Conservation (phyloP, 2,797 vertebrate genomes). For the Fistularia commersonii region DNA sequence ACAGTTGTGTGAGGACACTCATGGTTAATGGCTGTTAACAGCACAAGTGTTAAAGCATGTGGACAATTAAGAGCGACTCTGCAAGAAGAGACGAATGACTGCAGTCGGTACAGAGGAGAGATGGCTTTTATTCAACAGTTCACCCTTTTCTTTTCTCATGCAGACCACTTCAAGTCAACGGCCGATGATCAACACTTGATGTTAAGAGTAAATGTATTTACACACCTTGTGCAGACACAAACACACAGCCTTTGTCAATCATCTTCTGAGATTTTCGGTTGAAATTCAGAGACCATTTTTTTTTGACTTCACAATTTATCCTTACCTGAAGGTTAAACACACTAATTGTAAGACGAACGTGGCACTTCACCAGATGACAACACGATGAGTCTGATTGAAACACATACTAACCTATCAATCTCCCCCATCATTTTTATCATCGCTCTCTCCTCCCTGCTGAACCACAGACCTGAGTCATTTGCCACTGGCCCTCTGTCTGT, state of each 20-base stretch:
- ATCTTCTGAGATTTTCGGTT: too few species aligned
- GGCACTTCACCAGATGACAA: constrained; percentile 29
- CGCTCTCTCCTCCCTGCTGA: constrained; percentile 56
- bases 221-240: neutral
- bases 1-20: constrained; percentile 90
- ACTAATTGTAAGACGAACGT: constrained; percentile 28
- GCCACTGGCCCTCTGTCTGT: constrained; percentile 34
- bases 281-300: too few species aligned
- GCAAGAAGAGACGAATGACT: constrained; percentile 83
- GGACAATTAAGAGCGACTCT: constrained; percentile 84
- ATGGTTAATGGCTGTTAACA: constrained; percentile 87
- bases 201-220: constrained; percentile 16
- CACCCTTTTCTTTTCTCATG: constrained; percentile 74
- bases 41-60: constrained; percentile 91
- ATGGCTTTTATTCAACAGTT: constrained; percentile 50
- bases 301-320: neutral
- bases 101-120: constrained; percentile 71
- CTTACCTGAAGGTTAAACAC: constrained; percentile 8
- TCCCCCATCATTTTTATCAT: constrained; percentile 40
- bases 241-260: constrained; percentile 7
- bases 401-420: constrained; percentile 46
- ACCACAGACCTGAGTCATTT: constrained; percentile 65
- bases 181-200: constrained; percentile 22
- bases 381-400: constrained; percentile 31
- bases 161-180: constrained; percentile 63